These are phyloP conservation scores for Sorex maritimensis DNA, from an alignment of 2,797 vertebrate species.

Conservation along the genomic window DNA sequence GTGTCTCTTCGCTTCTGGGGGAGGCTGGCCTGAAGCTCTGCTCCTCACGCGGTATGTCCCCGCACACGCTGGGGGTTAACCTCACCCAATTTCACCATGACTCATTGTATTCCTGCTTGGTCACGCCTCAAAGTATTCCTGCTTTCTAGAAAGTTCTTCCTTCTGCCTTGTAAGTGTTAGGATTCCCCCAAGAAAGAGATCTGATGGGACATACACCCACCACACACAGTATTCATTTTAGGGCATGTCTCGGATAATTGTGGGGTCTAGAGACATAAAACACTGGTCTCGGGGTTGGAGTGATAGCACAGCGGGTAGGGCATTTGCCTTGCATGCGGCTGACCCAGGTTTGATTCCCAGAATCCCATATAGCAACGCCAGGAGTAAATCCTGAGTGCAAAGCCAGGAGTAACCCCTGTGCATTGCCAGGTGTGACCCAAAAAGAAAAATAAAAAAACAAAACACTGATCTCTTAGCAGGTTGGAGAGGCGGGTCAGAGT, in stretches of 20 bases:
- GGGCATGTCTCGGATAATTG: not conserved
- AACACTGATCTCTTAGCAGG: too few species aligned
- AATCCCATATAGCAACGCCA: too few species aligned
- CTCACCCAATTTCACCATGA: not conserved
- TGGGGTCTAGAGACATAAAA: not conserved
- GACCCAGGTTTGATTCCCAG: too few species aligned
- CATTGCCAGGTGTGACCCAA: too few species aligned
- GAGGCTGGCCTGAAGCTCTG: accelerated
- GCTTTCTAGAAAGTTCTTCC: constrained; percentile 1
- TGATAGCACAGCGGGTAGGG: too few species aligned
- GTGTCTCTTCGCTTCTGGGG: not conserved
- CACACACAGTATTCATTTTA: not conserved
- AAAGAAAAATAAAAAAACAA: not conserved
- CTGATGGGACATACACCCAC: not conserved
- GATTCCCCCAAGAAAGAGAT: constrained; percentile 8
- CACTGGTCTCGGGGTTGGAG: too few species aligned
- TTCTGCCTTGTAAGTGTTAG: not conserved
- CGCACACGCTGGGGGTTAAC: not conserved
- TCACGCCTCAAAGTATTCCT: not conserved
- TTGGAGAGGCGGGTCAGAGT: not conserved
- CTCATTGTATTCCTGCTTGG: too few species aligned
- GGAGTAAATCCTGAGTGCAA: too few species aligned
- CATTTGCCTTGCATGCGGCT: too few species aligned
- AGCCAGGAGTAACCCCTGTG: too few species aligned
- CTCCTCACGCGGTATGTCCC: not conserved